These are phyloP conservation scores for Caloenas nicobarica DNA, from an alignment of 2,113 vertebrate species.

Conservation along the genomic window DNA sequence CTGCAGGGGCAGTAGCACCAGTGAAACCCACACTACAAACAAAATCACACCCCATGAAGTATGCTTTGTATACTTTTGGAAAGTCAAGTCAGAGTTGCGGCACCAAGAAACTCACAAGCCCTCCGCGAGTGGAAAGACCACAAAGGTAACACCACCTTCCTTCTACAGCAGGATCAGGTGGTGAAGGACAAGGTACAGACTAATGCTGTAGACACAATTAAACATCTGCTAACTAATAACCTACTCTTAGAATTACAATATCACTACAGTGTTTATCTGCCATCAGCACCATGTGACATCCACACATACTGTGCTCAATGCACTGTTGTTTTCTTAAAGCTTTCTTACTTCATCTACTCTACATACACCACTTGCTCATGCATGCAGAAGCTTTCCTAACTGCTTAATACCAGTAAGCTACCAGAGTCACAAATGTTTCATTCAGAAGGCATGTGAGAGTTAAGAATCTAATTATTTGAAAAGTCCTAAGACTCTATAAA, in stretches of 20 bases:
- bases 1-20: neutral
- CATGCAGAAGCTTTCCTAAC: neutral
- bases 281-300: neutral
- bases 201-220: neutral
- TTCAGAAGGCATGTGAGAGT: neutral
- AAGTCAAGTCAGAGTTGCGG: neutral
- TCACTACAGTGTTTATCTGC: neutral
- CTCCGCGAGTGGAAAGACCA: neutral
- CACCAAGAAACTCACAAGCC: neutral
- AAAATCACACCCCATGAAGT: neutral
- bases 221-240: neutral
- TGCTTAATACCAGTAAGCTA: neutral
- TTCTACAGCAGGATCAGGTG: accelerated
- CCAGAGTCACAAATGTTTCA: neutral
- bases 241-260: neutral
- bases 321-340: neutral
- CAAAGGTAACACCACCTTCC: neutral
- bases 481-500: neutral
- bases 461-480: neutral
- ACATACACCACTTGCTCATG: neutral
- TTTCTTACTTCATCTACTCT: neutral
- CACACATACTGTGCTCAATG: neutral
- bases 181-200: neutral
- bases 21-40: neutral
- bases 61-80: neutral